Percentiles rank a stretch among this genome's conserved stretches.
phyloP scores from a whole-genome alignment of 2,797 vertebrate species.

The Epinephelus malabaricus region DNA sequence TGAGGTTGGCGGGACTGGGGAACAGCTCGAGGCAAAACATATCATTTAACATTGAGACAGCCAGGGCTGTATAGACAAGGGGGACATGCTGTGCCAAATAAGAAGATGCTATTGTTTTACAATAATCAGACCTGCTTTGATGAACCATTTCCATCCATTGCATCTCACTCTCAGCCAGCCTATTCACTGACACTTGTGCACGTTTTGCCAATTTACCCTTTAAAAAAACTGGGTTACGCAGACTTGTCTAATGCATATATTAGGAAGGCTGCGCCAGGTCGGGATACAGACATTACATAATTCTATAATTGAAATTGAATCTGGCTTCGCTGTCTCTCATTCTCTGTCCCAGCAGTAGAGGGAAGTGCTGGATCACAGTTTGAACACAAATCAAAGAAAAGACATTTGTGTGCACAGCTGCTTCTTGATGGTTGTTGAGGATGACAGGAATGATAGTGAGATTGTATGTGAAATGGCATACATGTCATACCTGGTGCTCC shows the following conservation, averaged over 20 bases:
- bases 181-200: constrained; percentile 37
- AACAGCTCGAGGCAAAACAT: constrained; percentile 78
- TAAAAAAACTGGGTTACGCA: constrained; percentile 2
- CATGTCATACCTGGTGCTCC: constrained; percentile 16
- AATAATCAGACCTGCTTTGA: constrained; percentile 42
- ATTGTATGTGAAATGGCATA: constrained; percentile 8
- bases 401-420: constrained; percentile 28
- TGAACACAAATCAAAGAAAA: constrained; percentile 62
- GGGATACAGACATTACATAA: constrained; percentile 78
- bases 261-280: constrained; percentile 37
- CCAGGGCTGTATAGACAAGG: constrained; percentile 52
- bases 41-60: constrained; percentile 72
- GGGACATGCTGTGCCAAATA: constrained; percentile 50
- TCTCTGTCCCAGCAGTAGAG: constrained; percentile 64
- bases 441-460: constrained; percentile 27
- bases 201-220: constrained; percentile 14
- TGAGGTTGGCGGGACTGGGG: constrained; percentile 66
- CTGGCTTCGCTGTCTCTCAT: constrained; percentile 52
- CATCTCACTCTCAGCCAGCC: constrained; percentile 3
- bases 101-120: constrained; percentile 59
- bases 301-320: constrained; percentile 69
- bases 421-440: constrained; percentile 31
- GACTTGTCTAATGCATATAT: constrained; percentile 32
- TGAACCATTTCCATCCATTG: constrained; percentile 18
- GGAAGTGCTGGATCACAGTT: constrained; percentile 68